Evolutionary conservation across 37 sponge, comb jelly and placozoan species (phyloP), one percentile per base, ranked within the genome.

Genomic region (Beroe forskalii): DNA sequence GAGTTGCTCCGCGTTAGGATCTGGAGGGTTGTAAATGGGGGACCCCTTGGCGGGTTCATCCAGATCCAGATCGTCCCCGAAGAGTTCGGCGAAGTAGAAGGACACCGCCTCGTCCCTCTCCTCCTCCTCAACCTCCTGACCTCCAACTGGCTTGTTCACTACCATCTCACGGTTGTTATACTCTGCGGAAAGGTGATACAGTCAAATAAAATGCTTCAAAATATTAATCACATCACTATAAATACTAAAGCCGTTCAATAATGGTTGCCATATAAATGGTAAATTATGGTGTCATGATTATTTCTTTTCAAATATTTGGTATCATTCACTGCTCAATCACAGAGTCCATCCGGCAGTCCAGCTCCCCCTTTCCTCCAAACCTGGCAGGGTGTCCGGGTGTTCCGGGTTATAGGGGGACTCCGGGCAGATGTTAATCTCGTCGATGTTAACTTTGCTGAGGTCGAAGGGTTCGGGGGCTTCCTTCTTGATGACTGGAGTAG

Each of bases 301-400:
- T n/a, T n/a, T n/a, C n/a, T n/a, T n/a, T n/a, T n/a, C n/a, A n/a
- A n/a, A n/a, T n/a, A n/a, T n/a, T n/a, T n/a, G n/a, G n/a, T n/a
- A n/a, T n/a, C n/a, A n/a, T n/a, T n/a, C n/a, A n/a, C n/a, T n/a
- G n/a, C n/a, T n/a, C n/a, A n/a, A n/a, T n/a, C n/a, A n/a, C n/a
- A n/a, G n/a, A n/a, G n/a, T n/a, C n/a, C n/a, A n/a, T n/a, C n/a
- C n/a, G n/a, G n/a, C n/a, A n/a, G n/a, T n/a, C n/a, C n/a, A n/a
- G n/a, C n/a, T n/a, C n/a, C n/a, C n/a, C n/a, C n/a, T n/a, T n/a
- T n/a, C n/a, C n/a, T n/a, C n/a, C 66, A 6, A 33, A 80, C 86
- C 86, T 27, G 86, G 86, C 28, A 80, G 48, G 2, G 86, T 80
- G 55, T 80, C 86, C 55, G 86, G 86, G 86, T 80, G 86, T 23